Evolutionary conservation across 2,113 vertebrate species (phyloP).

Genomic region (Oriolus oriolus): DNA sequence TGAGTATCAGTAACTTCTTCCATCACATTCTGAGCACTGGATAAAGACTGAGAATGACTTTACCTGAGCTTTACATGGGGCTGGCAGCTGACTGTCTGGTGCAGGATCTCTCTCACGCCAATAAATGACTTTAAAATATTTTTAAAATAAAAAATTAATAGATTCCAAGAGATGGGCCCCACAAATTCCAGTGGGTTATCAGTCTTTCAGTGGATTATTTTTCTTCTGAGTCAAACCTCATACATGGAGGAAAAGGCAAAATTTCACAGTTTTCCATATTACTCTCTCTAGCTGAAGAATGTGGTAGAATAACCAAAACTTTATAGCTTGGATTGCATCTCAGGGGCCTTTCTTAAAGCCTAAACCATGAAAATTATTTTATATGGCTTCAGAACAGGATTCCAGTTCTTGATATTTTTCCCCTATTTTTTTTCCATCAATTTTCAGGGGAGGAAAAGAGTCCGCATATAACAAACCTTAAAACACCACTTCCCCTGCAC

Average conservation of each 20-base stretch:
- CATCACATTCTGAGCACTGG: neutral
- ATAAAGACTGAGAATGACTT: neutral
- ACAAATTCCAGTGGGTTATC: neutral
- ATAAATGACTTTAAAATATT: neutral
- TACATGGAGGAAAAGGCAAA: neutral
- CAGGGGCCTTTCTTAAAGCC: neutral
- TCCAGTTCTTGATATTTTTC: neutral
- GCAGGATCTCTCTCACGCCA: neutral
- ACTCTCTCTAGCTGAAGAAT: neutral
- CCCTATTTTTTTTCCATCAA: neutral
- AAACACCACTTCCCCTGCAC: accelerated
- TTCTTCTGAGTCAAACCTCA: neutral
- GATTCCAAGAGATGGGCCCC: neutral
- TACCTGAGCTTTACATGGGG: neutral
- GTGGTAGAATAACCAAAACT: neutral
- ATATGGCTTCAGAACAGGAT: neutral
- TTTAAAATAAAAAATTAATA: neutral
- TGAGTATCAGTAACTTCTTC: neutral
- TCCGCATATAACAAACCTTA: neutral
- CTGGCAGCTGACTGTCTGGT: neutral
- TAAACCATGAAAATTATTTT: neutral
- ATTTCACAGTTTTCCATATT: neutral
- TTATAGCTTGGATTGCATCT: neutral
- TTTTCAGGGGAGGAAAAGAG: neutral
- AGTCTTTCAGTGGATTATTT: neutral